Base-by-base conservation (phyloP, 2,113 vertebrate genomes). In the Labeo rohita region DNA sequence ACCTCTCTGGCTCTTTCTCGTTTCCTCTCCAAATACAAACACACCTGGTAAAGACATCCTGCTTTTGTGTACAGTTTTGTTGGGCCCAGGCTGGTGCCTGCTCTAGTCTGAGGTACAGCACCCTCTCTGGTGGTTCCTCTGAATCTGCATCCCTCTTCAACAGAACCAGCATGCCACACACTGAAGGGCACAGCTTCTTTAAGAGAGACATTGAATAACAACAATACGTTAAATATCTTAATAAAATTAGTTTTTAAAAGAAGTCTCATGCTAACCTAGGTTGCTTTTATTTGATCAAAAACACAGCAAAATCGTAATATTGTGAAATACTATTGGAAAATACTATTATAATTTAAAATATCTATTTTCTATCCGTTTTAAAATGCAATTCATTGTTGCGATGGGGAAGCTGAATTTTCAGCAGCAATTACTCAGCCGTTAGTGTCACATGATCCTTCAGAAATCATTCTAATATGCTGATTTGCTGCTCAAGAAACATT, bases 121-220 rank as follows among this genome's bases (percentile, higher is more conserved):
- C 91, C 21, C 52, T 92, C 80, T 95, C 92, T 0, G 87, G 82
- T 28, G 83, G 28, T 43, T 28, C 28, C 43, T 84, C 61, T 73
- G 73, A 39, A 36, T 86, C 75, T 11, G 80, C 75, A 28, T 87
- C 75, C 3, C 73, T 90, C 92, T 95, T 96, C 68, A 97, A 87
- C 84, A 96, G 90, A 34, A 97, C 43, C 78, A 96, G 92, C 52
- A 99, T 84, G 84, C 97, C 97, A 92, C 95, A 96, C 11, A 95
- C 95, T 70, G 92, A 75, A 8, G 92, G 93, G 76, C 70, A 74
- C 45, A 87, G 84, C 84, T 91, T 96, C 97, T 98, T 87, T n/a
- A 76, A 54, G 49, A 61, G n/a, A 85, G 50, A 52, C 18, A 70
- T 79, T 18, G 23, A 2, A 77, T 72, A 39, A 39, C 39, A 39